These are phyloP conservation scores for Chloromyia formosa DNA, from an alignment of 2,888 invertebrate species.

Conservation along the genomic window DNA sequence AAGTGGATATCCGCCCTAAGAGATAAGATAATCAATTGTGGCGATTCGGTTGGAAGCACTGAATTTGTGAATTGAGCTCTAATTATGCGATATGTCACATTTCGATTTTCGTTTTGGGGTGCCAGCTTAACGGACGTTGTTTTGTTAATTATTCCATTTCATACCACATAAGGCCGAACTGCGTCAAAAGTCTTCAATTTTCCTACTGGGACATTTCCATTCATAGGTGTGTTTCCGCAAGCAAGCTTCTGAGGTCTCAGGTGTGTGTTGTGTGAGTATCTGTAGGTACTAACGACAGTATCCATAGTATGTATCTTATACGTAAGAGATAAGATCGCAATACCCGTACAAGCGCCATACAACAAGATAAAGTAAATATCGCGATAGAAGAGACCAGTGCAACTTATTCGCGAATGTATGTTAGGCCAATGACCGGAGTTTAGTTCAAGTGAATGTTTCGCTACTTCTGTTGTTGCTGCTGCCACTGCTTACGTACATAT, in stretches of 20 bases:
- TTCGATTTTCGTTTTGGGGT: no score
- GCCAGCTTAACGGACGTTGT: no score
- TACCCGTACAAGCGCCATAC: conserved; percentile 18
- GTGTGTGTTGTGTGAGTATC: no score
- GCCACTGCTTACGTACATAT: not conserved
- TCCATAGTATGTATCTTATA: not conserved
- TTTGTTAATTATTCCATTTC: no score
- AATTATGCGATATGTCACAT: no score
- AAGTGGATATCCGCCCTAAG: no score
- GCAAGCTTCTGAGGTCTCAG: not conserved
- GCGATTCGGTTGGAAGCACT: no score
- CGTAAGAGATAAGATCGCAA: not conserved
- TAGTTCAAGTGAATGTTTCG: conserved; percentile 44
- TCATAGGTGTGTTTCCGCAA: not conserved
- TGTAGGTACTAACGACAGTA: not conserved
- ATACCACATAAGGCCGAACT: no score
- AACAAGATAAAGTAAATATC: not conserved
- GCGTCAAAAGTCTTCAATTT: no score
- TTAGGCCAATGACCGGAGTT: conserved; percentile 63
- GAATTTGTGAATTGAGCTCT: no score
- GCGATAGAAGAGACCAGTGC: conserved; percentile 20
- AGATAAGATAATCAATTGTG: no score
- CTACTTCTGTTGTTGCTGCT: not conserved
- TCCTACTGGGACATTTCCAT: not conserved
- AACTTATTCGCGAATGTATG: conserved; percentile 58